Percentiles rank a stretch among this genome's conserved stretches.
Evolutionary conservation across 1,140 invertebrate species (phyloP).

Genomic region (Drosophila leontia): DNA sequence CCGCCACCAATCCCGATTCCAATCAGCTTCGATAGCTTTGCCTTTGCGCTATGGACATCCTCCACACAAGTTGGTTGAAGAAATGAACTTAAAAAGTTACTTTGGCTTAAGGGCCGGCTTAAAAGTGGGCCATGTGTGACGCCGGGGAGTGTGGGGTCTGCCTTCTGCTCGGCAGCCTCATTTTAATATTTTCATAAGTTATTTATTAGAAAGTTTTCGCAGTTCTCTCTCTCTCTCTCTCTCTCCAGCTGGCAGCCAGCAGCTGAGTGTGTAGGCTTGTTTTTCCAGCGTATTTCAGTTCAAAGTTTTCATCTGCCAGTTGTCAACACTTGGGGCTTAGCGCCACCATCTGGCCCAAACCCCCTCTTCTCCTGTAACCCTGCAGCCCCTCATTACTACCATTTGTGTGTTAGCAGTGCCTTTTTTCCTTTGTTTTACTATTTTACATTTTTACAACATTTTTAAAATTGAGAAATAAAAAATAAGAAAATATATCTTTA

Average conservation of each 20-base stretch:
- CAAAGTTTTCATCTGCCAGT: conserved; percentile 54
- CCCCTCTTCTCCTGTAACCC: background rate
- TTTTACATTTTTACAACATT: too few species aligned
- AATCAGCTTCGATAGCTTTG: conserved; percentile 17
- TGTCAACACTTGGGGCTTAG: conserved; percentile 63
- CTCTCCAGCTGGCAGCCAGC: conserved; percentile 8
- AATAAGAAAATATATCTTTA: too few species aligned
- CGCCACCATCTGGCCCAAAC: conserved; percentile 3
- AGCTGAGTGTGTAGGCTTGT: conserved; percentile 48
- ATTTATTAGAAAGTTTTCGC: conserved; percentile 66
- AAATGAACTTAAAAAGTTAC: conserved; percentile 65
- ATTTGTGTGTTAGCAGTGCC: conserved; percentile 10
- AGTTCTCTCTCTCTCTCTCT: background rate
- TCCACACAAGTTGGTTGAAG: conserved; percentile 20
- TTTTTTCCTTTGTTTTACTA: conserved; percentile 21
- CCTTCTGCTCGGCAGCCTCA: conserved; percentile 28
- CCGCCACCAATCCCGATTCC: conserved; percentile 5
- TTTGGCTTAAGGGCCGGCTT: conserved; percentile 59
- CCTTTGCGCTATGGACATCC: background rate
- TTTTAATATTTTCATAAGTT: conserved; percentile 70
- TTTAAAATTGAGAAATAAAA: too few species aligned
- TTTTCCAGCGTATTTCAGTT: conserved; percentile 49
- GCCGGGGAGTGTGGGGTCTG: background rate
- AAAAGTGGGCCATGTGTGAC: conserved; percentile 34
- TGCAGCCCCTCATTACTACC: conserved; percentile 30